A percentile compares a stretch with the other conserved stretches of the same genome.
These are phyloP conservation scores for Lasioglossum calceatum DNA, from an alignment of 2,888 invertebrate genomes.

Conservation along the genomic window DNA sequence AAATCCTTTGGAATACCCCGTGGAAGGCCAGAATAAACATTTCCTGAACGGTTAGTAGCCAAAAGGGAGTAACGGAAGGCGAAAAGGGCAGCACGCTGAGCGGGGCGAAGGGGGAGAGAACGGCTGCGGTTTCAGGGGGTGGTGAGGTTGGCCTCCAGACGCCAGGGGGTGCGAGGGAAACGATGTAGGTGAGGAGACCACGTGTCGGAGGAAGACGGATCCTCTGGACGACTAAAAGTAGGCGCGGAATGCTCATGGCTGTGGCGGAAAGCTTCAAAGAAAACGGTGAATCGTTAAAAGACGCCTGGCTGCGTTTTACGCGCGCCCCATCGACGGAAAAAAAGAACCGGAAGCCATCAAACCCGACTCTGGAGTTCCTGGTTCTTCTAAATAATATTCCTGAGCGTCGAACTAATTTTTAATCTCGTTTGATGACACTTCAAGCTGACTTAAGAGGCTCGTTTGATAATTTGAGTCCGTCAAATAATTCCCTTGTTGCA, in stretches of 20 bases:
- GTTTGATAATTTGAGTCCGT: background rate
- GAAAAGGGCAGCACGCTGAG: constrained; percentile 61
- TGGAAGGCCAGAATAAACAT: constrained; percentile 80
- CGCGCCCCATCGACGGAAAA: background rate
- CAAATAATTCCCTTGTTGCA: background rate
- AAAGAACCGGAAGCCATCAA: background rate
- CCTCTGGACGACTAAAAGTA: constrained; percentile 71
- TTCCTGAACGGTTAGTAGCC: constrained; percentile 81
- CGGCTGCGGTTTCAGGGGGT: constrained; percentile 79
- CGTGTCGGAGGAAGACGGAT: constrained; percentile 62
- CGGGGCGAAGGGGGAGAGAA: constrained; percentile 68
- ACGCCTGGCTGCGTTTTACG: constrained; percentile 39
- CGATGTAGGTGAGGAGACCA: constrained; percentile 39
- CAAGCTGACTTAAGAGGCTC: background rate
- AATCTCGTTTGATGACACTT: background rate
- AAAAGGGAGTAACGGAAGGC: constrained; percentile 46
- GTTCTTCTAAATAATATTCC: background rate
- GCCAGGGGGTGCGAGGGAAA: constrained; percentile 67
- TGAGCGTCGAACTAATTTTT: background rate
- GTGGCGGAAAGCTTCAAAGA: constrained; percentile 57
- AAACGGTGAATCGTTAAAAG: constrained; percentile 50
- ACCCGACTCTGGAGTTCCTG: background rate
- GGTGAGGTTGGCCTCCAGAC: constrained; percentile 75
- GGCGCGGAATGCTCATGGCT: constrained; percentile 57
- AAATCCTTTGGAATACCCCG: constrained; percentile 75